A percentile compares a stretch with the other conserved stretches of the same genome.
Evolutionary conservation across 2,797 vertebrate species (phyloP).

Genomic region (Acipenser oxyrinchus): DNA sequence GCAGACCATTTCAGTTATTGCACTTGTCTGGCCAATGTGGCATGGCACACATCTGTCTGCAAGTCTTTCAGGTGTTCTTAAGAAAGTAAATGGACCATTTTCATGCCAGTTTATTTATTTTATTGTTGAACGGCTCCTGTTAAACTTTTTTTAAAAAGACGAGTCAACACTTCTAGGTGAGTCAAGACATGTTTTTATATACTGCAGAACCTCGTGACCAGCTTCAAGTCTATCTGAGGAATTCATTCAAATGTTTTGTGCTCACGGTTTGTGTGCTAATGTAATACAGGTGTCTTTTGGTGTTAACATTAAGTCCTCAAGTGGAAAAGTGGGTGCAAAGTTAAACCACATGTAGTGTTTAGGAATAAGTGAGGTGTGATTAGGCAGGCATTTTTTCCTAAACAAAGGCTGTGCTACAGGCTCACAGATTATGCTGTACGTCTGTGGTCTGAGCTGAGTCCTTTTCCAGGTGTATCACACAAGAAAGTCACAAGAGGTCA

Average conservation of each 20-base stretch:
- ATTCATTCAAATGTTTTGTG: not conserved
- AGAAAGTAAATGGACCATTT: not conserved
- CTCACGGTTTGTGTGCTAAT: constrained; percentile 38
- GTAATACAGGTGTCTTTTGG: constrained; percentile 56
- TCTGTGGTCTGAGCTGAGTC: constrained; percentile 36
- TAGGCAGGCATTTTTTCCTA: constrained; percentile 30
- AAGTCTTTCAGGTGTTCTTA: constrained; percentile 44
- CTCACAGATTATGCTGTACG: constrained; percentile 9
- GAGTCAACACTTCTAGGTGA: too few species aligned
- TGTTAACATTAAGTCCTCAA: constrained; percentile 59
- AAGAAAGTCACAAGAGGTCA: constrained; percentile 36
- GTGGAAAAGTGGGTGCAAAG: constrained; percentile 67
- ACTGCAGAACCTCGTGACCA: not conserved
- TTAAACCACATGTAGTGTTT: constrained; percentile 67
- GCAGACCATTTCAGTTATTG: constrained; percentile 54
- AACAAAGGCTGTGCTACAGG: not conserved
- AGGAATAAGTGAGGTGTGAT: constrained; percentile 67
- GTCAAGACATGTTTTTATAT: too few species aligned
- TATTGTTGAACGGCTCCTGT: too few species aligned
- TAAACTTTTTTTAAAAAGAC: too few species aligned
- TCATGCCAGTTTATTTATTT: too few species aligned
- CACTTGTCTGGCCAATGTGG: constrained; percentile 56
- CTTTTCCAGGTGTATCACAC: constrained; percentile 37
- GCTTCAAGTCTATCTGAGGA: not conserved
- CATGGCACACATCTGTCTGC: constrained; percentile 56